phyloP scores from a whole-genome alignment of 2,888 invertebrate species.

The Acleris sparsana region DNA sequence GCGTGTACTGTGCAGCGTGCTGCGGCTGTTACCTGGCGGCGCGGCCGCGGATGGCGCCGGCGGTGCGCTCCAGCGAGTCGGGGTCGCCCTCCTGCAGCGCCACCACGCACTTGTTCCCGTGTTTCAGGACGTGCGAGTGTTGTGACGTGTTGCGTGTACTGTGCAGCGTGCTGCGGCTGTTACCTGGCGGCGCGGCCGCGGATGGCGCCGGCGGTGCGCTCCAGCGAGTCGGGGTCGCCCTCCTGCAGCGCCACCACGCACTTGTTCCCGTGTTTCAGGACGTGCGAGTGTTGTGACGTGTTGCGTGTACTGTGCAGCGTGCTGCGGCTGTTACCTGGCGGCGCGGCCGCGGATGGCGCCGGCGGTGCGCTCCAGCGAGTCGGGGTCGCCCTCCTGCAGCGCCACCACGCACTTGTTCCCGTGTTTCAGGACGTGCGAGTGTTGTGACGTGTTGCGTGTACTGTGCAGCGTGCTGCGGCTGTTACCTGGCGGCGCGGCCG shows the following conservation, averaged over 20 bases:
- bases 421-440: not conserved
- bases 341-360: conserved; percentile 98
- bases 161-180: not conserved
- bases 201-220: conserved; percentile 97
- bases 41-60: conserved; percentile 97
- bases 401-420: conserved; percentile 77
- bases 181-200: conserved; percentile 92
- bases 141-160: not conserved
- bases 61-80: conserved; percentile 95
- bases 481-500: conserved; percentile 90
- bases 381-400: conserved; percentile 96
- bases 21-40: conserved; percentile 83
- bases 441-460: not conserved
- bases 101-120: not conserved
- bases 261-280: not conserved
- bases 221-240: conserved; percentile 95
- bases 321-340: conserved; percentile 69
- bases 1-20: not conserved
- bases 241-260: conserved; percentile 91
- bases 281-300: not conserved
- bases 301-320: not conserved
- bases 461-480: not conserved
- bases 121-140: not conserved
- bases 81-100: conserved; percentile 97
- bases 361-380: conserved; percentile 95